phyloP scores from a whole-genome alignment of 1,140 invertebrate genomes.

The Sarcophaga bullata region DNA sequence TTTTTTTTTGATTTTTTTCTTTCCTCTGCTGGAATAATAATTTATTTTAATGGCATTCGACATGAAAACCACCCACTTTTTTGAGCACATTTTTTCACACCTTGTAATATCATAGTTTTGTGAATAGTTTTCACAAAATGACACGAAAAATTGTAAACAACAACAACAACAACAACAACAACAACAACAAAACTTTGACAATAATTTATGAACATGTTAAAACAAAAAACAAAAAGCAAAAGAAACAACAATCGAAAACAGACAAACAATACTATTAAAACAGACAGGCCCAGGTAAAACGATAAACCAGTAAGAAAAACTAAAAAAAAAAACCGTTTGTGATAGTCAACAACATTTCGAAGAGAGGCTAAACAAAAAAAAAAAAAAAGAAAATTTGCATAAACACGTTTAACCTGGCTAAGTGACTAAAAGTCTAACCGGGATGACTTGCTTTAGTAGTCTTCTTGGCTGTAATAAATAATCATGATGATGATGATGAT shows the following conservation, averaged over 20 bases:
- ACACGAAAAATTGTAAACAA: conserved; percentile 8
- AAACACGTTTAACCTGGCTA: background rate
- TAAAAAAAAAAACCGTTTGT: background rate
- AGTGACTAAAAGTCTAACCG: too few relatives aligned
- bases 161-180: background rate
- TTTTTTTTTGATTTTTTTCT: too few relatives aligned
- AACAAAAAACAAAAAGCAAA: background rate
- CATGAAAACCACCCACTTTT: conserved; percentile 13
- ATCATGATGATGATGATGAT: too few relatives aligned
- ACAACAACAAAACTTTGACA: background rate
- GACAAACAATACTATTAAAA: background rate
- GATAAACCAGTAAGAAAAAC: background rate
- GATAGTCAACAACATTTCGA: too few relatives aligned
- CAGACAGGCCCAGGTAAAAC: background rate
- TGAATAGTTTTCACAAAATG: background rate
- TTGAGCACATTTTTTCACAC: conserved; percentile 1
- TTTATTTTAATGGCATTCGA: background rate
- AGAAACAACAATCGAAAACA: too few relatives aligned
- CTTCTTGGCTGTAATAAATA: too few relatives aligned
- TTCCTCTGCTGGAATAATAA: too few relatives aligned
- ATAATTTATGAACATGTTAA: conserved; percentile 22
- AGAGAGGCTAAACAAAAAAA: background rate
- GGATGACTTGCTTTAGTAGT: too few relatives aligned
- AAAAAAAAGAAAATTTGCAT: conserved; percentile 24
- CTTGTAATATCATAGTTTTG: background rate